Evolutionary conservation across 2,888 invertebrate species (phyloP).

Genomic region (Nephrotoma flavescens): DNA sequence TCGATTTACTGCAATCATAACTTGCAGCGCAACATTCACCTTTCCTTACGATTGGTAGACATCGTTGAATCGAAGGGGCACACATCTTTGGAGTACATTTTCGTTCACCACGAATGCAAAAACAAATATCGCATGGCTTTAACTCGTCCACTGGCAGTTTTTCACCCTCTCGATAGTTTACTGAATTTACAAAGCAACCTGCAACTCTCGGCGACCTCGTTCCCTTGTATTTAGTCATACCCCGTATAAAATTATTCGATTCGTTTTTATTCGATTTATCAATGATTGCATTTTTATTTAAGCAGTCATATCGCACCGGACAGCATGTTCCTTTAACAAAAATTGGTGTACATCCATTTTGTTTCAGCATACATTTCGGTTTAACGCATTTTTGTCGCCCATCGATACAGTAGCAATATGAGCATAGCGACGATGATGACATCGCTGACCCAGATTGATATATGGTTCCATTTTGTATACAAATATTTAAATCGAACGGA

Average conservation of each 20-base stretch:
- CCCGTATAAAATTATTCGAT: not conserved
- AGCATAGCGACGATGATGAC: conserved; percentile 62
- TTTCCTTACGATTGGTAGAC: conserved; percentile 54
- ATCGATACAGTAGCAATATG: conserved; percentile 71
- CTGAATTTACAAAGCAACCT: conserved; percentile 46
- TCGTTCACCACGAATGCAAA: conserved; percentile 57
- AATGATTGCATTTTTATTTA: conserved; percentile 15
- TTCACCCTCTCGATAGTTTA: conserved; percentile 53
- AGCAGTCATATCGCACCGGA: conserved; percentile 65
- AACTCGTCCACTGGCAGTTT: conserved; percentile 38
- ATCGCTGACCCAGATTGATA: conserved; percentile 50
- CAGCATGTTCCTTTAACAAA: conserved; percentile 47
- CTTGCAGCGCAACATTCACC: conserved; percentile 76
- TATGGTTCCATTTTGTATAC: conserved; percentile 28
- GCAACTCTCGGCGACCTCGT: conserved; percentile 24
- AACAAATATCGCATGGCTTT: conserved; percentile 56
- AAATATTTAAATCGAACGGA: conserved; percentile 19
- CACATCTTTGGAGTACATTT: conserved; percentile 64
- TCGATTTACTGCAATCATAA: conserved; percentile 54
- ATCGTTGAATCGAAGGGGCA: conserved; percentile 58
- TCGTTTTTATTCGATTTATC: not conserved
- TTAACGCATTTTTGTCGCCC: conserved; percentile 61
- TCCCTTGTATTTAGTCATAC: not conserved
- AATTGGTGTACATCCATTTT: conserved; percentile 42
- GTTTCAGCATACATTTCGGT: conserved; percentile 62